phyloP scores from a whole-genome alignment of 2,113 vertebrate species.

The Leptobrachium ailaonicum region DNA sequence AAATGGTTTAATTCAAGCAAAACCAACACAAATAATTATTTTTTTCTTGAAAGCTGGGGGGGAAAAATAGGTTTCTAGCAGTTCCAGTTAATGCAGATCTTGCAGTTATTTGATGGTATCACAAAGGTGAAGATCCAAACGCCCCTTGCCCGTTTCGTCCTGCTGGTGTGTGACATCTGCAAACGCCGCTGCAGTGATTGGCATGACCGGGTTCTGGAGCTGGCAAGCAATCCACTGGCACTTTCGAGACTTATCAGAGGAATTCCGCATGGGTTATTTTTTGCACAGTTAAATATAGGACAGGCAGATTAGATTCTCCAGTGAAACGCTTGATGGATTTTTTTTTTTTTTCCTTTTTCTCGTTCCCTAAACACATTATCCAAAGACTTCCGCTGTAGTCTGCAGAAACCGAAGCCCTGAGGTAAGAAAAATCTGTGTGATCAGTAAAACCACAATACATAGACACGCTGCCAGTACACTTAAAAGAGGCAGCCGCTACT shows the following conservation, averaged over 20 bases:
- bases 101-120: no score
- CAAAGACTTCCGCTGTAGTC: conserved; percentile 11
- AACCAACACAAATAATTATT: no score
- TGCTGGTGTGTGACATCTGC: background rate
- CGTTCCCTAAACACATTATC: conserved; percentile 22
- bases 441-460: background rate
- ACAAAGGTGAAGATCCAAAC: no score
- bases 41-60: no score
- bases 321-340: conserved; percentile 4
- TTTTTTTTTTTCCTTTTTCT: background rate
- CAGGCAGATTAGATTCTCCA: conserved; percentile 42
- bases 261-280: conserved; percentile 35
- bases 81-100: no score
- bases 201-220: background rate
- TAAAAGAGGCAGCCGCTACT: background rate
- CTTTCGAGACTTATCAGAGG: conserved; percentile 26
- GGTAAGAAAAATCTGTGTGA: background rate
- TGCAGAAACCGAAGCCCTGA: conserved; percentile 19
- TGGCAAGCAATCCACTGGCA: background rate
- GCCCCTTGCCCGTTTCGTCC: background rate
- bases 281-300: conserved; percentile 25
- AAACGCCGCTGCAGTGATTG: background rate
- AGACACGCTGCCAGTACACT: background rate
- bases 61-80: no score
- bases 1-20: no score